A percentile compares a stretch with the other conserved stretches of the same genome.
Evolutionary conservation across 2,797 vertebrate species (phyloP).

Genomic region (Pelobates cultripes): DNA sequence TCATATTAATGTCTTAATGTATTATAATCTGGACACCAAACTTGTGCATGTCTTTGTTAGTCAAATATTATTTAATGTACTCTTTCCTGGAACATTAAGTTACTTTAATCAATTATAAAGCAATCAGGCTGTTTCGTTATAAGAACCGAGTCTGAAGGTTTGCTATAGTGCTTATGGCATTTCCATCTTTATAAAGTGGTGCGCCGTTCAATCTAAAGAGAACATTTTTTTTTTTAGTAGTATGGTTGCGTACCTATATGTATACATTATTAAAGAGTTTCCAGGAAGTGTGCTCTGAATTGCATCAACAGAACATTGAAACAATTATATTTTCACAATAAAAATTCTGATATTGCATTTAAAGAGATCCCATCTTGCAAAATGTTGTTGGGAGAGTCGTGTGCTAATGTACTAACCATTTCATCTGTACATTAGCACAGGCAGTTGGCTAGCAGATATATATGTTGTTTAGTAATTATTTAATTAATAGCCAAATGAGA

Average conservation of each 20-base stretch:
- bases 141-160: slow-evolving; percentile 6
- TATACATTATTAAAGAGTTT: slow-evolving; percentile 23
- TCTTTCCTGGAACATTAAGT: not conserved
- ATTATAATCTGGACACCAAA: no score
- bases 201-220: not conserved
- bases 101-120: slow-evolving; percentile 31
- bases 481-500: no score
- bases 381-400: no score
- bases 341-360: not conserved
- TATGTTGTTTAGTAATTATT: no score
- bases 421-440: no score
- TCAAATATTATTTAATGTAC: no score
- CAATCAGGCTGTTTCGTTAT: not conserved
- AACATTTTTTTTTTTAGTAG: not conserved
- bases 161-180: slow-evolving; percentile 1
- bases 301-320: not conserved
- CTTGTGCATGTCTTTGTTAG: no score
- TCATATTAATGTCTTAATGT: no score
- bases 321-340: not conserved
- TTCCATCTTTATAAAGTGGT: not conserved
- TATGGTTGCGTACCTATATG: not conserved
- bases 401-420: no score
- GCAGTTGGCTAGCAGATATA: no score
- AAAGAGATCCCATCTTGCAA: not conserved
- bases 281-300: slow-evolving; percentile 12